Conservation (phyloP, 2,797 vertebrate species). For the Adelosebastes latens region DNA sequence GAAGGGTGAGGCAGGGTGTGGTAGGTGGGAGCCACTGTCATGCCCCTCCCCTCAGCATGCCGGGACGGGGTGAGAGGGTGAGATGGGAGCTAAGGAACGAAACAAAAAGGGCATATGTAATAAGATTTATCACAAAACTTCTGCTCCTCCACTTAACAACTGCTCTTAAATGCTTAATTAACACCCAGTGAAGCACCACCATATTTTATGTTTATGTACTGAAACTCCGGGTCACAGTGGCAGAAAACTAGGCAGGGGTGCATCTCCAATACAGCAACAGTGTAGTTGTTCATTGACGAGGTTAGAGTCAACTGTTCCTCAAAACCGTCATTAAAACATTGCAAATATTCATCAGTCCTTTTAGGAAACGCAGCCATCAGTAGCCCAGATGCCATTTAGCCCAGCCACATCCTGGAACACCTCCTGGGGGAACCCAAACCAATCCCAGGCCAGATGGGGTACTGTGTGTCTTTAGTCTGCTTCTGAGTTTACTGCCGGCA, state of each 20-base stretch:
- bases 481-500: background rate
- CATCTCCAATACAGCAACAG: background rate
- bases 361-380: background rate
- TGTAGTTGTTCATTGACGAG: background rate
- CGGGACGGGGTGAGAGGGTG: slow-evolving; percentile 95
- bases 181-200: background rate
- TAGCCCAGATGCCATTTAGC: background rate
- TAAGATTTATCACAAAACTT: background rate
- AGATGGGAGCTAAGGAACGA: slow-evolving; percentile 88
- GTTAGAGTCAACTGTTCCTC: background rate
- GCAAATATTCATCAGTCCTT: background rate
- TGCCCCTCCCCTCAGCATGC: slow-evolving; percentile 91
- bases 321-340: background rate
- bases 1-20: slow-evolving; percentile 97
- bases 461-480: background rate
- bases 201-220: background rate
- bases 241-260: background rate
- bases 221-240: background rate
- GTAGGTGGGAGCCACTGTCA: slow-evolving; percentile 91
- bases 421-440: background rate
- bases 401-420: background rate
- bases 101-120: background rate
- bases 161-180: background rate
- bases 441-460: background rate
- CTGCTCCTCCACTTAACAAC: background rate